Conservation (phyloP, 35 echinoderm and acorn worm species). For the Holothuria glaberrima region DNA sequence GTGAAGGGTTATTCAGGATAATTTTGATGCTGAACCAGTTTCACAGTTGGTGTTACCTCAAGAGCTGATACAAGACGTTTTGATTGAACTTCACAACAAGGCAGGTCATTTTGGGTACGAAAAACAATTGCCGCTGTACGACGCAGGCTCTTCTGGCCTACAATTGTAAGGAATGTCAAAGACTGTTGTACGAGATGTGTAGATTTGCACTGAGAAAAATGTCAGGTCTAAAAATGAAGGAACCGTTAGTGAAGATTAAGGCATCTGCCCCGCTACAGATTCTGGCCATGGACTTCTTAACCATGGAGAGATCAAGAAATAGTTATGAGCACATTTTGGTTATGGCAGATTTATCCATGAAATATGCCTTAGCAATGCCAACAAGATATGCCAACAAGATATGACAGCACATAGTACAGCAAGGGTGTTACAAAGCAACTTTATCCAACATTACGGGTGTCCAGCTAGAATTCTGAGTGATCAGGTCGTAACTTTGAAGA, state of each 20-base stretch:
- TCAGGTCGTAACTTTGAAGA: constrained; percentile 46
- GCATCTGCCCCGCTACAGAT: constrained; percentile 69
- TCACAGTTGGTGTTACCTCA: too few relatives aligned
- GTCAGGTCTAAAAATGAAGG: background rate
- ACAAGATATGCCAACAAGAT: too few relatives aligned
- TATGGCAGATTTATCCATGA: constrained; percentile 72
- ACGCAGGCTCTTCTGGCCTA: constrained; percentile 48
- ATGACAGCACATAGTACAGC: constrained; percentile 16
- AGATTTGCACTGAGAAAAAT: constrained; percentile 48
- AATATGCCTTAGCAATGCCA: constrained; percentile 67
- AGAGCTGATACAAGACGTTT: too few relatives aligned
- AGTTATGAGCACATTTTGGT: constrained; percentile 15
- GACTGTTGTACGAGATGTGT: constrained; percentile 23
- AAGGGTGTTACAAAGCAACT: background rate
- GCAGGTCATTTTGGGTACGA: background rate
- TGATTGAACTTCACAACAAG: background rate
- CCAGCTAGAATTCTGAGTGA: constrained; percentile 22
- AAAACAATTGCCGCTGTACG: background rate
- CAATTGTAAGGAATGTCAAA: constrained; percentile 33
- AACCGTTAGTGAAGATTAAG: constrained; percentile 17
- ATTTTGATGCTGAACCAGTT: too few relatives aligned
- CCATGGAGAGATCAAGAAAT: background rate
- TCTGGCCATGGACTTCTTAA: constrained; percentile 60
- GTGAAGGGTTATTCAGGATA: too few relatives aligned
- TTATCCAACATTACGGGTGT: constrained; percentile 15